Percentiles rank a stretch among this genome's conserved stretches.
Evolutionary conservation across 2,888 invertebrate genomes (phyloP).

Genomic region (Acrobasis consociella): DNA sequence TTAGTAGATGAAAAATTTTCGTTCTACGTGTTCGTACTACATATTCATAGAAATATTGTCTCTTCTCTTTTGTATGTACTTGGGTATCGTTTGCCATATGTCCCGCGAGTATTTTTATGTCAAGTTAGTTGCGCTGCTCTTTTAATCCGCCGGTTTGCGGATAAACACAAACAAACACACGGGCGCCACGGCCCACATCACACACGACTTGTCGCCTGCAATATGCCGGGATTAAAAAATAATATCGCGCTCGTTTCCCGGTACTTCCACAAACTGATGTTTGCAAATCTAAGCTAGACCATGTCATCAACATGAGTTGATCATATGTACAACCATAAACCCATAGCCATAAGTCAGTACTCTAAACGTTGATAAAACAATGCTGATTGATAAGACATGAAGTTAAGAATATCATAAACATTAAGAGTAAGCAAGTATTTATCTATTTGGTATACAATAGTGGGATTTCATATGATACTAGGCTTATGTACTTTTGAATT

Average conservation of each 20-base stretch:
- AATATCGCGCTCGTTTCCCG: constrained; percentile 53
- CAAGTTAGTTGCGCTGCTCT: constrained; percentile 37
- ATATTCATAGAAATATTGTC: neutral
- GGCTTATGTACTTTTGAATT: no score
- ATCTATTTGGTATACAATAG: no score
- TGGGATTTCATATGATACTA: no score
- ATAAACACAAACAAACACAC: constrained; percentile 51
- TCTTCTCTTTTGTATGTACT: neutral
- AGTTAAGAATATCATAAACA: no score
- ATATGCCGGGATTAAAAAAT: constrained; percentile 76
- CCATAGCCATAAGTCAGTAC: no score
- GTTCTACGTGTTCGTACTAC: no score
- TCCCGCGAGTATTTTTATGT: constrained; percentile 39
- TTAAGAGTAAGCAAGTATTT: no score
- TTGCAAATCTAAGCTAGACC: constrained; percentile 25
- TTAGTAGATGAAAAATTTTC: no score
- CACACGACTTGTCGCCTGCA: constrained; percentile 63
- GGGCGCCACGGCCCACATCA: constrained; percentile 48
- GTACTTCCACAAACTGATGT: constrained; percentile 35
- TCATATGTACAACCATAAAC: neutral
- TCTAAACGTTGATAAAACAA: no score
- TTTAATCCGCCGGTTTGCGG: constrained; percentile 49
- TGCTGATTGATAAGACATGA: no score
- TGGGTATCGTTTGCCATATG: constrained; percentile 20
- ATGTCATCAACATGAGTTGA: neutral